Conservation (phyloP, 2,888 invertebrate species). For the Spilarctia lutea region DNA sequence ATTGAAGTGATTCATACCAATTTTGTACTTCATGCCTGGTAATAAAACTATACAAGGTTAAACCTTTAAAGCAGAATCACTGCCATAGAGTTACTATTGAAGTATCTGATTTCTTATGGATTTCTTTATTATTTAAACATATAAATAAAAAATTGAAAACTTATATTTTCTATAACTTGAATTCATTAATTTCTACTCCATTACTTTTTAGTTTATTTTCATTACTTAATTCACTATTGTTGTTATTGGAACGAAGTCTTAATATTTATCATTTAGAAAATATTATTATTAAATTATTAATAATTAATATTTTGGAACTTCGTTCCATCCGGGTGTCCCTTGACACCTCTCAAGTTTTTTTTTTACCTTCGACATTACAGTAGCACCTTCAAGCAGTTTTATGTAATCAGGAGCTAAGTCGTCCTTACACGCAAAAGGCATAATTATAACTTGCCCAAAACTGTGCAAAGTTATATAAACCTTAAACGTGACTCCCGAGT, state of each 20-base stretch:
- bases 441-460: slow-evolving; percentile 78
- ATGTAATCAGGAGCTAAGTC: slow-evolving; percentile 75
- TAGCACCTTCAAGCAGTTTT: slow-evolving; percentile 75
- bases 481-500: slow-evolving; percentile 69
- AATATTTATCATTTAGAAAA: no score
- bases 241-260: no score
- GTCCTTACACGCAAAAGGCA: slow-evolving; percentile 72
- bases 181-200: no score
- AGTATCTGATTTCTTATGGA: background rate
- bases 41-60: background rate
- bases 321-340: no score
- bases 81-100: background rate
- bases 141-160: no score
- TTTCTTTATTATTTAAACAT: no score
- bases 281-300: no score
- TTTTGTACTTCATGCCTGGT: background rate
- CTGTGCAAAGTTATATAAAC: slow-evolving; percentile 80
- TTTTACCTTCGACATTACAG: slow-evolving; percentile 77
- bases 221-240: no score
- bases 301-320: no score
- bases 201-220: no score
- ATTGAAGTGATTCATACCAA: background rate
- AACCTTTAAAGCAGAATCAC: background rate
- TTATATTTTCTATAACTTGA: no score
- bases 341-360: no score